These are phyloP conservation scores for Cathartes aura DNA, from an alignment of 2,113 vertebrate species.

Conservation along the genomic window DNA sequence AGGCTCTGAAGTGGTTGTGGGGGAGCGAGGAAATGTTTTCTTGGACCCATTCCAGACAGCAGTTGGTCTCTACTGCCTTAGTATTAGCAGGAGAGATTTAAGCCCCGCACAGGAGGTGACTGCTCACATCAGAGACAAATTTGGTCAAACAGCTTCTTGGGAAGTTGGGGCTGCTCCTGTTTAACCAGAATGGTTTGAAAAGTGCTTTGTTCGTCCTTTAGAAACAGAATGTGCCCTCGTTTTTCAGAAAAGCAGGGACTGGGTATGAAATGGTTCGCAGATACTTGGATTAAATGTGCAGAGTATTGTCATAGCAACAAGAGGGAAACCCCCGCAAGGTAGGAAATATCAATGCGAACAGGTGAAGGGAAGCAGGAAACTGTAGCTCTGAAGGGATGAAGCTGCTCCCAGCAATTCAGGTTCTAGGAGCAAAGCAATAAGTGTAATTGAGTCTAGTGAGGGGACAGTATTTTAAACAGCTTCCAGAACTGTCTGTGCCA, in stretches of 20 bases:
- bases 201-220: not conserved
- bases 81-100: not conserved
- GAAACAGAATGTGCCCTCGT: not conserved
- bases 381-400: not conserved
- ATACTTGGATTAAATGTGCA: not conserved
- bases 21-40: not conserved
- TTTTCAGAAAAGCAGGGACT: not conserved
- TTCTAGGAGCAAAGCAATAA: not conserved
- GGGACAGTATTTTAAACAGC: not conserved
- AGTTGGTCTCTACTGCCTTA: not conserved
- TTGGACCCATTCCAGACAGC: conserved; percentile 13
- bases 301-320: conserved; percentile 60
- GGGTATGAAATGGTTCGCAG: not conserved
- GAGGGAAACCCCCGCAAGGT: conserved; percentile 21
- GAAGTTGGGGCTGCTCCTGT: not conserved
- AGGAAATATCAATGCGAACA: not conserved
- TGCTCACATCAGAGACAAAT: not conserved
- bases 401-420: not conserved
- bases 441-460: not conserved
- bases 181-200: not conserved
- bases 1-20: not conserved
- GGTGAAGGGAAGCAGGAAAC: conserved; percentile 13
- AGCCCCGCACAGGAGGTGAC: not conserved
- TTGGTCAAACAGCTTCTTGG: not conserved
- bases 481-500: not conserved